phyloP scores from a whole-genome alignment of 2,797 vertebrate genomes.

The Acrossocheilus fasciatus region DNA sequence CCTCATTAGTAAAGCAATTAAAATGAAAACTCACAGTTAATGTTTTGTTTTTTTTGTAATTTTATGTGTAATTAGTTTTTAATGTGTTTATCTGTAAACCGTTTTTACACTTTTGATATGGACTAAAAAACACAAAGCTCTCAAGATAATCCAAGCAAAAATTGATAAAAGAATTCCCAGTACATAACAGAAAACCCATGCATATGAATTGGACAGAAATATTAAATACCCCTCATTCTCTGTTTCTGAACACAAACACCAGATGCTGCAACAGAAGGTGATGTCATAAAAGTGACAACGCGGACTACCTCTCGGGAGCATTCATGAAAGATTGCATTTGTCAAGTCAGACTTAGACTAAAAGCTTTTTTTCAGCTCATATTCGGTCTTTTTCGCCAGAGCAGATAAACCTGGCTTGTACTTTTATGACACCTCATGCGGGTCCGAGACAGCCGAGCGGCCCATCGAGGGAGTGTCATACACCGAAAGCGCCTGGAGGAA shows the following conservation, averaged over 20 bases:
- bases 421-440: slow-evolving; percentile 11
- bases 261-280: slow-evolving; percentile 50
- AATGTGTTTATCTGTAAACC: neutral
- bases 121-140: neutral
- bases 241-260: slow-evolving; percentile 38
- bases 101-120: neutral
- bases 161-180: slow-evolving; percentile 4
- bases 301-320: slow-evolving; percentile 1
- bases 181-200: neutral
- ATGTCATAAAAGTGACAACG: slow-evolving; percentile 44
- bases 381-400: slow-evolving; percentile 9
- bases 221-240: slow-evolving; percentile 26
- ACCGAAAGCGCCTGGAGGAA: neutral
- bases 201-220: slow-evolving; percentile 25
- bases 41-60: neutral
- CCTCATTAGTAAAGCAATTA: neutral
- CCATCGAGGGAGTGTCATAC: neutral
- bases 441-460: neutral
- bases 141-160: neutral
- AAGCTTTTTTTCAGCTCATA: neutral
- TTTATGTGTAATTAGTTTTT: neutral
- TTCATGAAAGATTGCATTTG: slow-evolving; percentile 37
- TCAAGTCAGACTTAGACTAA: slow-evolving; percentile 30
- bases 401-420: neutral
- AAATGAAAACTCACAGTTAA: neutral